Evolutionary conservation across 2,797 vertebrate genomes (phyloP), one percentile per base, ranked within the genome.

Genomic region (Gobionotothen gibberifrons): DNA sequence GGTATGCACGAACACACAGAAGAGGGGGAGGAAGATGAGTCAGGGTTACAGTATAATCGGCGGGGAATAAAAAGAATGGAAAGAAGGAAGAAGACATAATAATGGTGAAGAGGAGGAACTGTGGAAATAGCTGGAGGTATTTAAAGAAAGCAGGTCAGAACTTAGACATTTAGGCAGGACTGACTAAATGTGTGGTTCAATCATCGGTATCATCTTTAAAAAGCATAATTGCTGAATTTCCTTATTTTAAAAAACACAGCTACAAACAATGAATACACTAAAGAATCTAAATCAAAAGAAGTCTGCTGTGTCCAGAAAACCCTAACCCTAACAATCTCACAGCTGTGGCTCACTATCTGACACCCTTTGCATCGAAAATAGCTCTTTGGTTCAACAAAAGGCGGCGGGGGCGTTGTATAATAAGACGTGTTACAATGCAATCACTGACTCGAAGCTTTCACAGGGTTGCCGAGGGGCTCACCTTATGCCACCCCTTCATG

Each of bases 401-500:
- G 36, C 42, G 44, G 67, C 47, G 48, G 51, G 21, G 17, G 39
- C 16, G 29, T 47, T 60, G 69, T 66, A 67, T 52, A 52, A 69
- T 48, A 79, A 77, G 61, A 48, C 1, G 22, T 3, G 13, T 60
- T 46, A 17, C 11, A 15, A 17, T 32, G 55, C 2, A 19, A 43
- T 21, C 46, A 32, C 14, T 32, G 47, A 68, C 46, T 69, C 49
- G 9, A 54, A 54, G 21, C 15, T 52, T 67, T 42, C 61, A 58
- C 9, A 52, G 52, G 49, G 13, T 29, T 54, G 44, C 26, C 17
- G 65, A 72, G 32, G 21, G 36, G 32, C 93, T 87, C 87, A 99
- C 98, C 96, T 99, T 99, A 85, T 99, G 98, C 98, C 98, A 99
- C 43, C 98, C 98, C 91, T 99, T 99, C 93, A 99, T 95, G 69